These are phyloP conservation scores for Orgyia antiqua DNA, from an alignment of 2,888 invertebrate species.

Conservation along the genomic window DNA sequence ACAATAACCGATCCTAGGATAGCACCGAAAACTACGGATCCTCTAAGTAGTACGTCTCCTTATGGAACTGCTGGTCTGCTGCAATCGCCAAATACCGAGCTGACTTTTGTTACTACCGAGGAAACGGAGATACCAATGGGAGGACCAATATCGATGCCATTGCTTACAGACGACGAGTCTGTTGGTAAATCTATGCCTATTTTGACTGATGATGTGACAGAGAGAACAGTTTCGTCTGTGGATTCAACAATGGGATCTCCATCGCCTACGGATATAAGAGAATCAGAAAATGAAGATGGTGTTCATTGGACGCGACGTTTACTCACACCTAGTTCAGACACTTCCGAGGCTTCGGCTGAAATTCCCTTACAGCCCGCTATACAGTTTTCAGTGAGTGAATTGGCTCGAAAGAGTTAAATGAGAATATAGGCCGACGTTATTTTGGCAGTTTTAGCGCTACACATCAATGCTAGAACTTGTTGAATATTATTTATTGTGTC, in stretches of 20 bases:
- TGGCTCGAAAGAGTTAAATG: conserved; percentile 47
- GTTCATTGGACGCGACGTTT: conserved; percentile 52
- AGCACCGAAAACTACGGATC: conserved; percentile 72
- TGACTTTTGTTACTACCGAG: conserved; percentile 47
- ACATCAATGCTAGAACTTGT: conserved; percentile 1
- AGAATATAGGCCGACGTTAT: background rate
- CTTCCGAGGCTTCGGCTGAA: conserved; percentile 58
- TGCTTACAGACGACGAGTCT: conserved; percentile 73
- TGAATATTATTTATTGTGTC: conserved; percentile 25
- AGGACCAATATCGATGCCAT: conserved; percentile 78
- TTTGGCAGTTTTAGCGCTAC: background rate
- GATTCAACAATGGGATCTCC: conserved; percentile 47
- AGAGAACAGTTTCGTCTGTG: conserved; percentile 43
- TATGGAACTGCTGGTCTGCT: conserved; percentile 38
- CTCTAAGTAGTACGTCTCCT: conserved; percentile 49
- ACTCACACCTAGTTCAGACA: conserved; percentile 56
- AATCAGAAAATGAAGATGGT: conserved; percentile 44
- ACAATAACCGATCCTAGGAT: conserved; percentile 87
- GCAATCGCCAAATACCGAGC: conserved; percentile 54
- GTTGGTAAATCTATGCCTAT: conserved; percentile 64
- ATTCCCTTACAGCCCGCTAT: conserved; percentile 62
- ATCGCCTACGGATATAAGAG: conserved; percentile 43
- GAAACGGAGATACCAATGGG: conserved; percentile 45
- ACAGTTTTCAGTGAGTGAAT: conserved; percentile 52
- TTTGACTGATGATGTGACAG: conserved; percentile 55